Percentiles rank a stretch among this genome's conserved stretches.
phyloP scores from a whole-genome alignment of 2,113 vertebrate genomes.

The Salvelinus fontinalis region DNA sequence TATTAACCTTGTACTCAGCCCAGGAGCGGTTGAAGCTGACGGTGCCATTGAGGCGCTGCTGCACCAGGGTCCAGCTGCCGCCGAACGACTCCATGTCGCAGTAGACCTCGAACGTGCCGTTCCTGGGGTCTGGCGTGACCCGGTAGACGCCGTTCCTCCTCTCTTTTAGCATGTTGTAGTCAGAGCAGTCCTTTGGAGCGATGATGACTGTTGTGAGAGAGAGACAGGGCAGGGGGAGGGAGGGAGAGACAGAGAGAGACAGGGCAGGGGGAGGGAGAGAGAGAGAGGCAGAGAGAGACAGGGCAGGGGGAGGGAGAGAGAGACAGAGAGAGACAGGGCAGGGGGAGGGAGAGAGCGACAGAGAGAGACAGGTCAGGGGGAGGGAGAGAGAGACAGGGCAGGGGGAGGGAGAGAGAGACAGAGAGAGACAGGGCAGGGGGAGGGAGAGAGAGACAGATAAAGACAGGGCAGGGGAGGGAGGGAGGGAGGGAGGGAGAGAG shows the following conservation, averaged over 20 bases:
- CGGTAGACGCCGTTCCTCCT: slow-evolving; percentile 81
- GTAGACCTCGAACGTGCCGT: slow-evolving; percentile 83
- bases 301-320: no score
- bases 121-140: slow-evolving; percentile 80
- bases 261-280: slow-evolving; percentile 7
- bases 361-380: slow-evolving; percentile 11
- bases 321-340: neutral
- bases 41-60: slow-evolving; percentile 85
- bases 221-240: slow-evolving; percentile 5
- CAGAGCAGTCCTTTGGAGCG: slow-evolving; percentile 86
- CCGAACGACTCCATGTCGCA: slow-evolving; percentile 93
- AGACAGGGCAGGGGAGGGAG: no score
- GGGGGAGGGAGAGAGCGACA: neutral
- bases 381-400: no score
- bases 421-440: no score
- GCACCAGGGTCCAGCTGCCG: slow-evolving; percentile 92
- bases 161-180: slow-evolving; percentile 76
- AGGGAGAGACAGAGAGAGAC: slow-evolving; percentile 6
- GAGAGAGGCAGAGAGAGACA: no score
- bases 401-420: no score
- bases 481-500: slow-evolving; percentile 6
- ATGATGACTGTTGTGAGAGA: slow-evolving; percentile 56
- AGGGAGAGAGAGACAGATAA: slow-evolving; percentile 10
- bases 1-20: slow-evolving; percentile 82
- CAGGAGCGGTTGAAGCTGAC: slow-evolving; percentile 90